Evolutionary conservation across 2,113 vertebrate species (phyloP), one percentile per base, ranked within the genome.

Genomic region (Xiphophorus couchianus): DNA sequence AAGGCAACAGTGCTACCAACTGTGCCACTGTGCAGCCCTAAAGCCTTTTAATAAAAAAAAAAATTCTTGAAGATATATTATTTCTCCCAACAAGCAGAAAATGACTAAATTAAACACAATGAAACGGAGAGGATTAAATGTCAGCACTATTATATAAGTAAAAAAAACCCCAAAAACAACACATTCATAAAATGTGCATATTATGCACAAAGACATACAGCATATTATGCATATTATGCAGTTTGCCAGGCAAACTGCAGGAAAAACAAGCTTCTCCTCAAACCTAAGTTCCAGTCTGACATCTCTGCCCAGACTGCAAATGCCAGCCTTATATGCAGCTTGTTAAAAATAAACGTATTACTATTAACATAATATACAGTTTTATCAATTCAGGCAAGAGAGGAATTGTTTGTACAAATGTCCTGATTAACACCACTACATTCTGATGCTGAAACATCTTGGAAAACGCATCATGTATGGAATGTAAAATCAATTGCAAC

Each of bases 401-500:
- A 62, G 25, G 17, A 83, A 69, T 30, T 80, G 70, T 71, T 48
- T 27, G 27, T 71, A 85, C 37, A 84, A 80, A 86, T 74, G 63
- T 66, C 77, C 66, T 73, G 33, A 85, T 89, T 76, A 86, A 79
- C 69, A 77, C 73, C 84, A 81, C 85, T 82, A 78, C 84, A 84
- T 86, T 81, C 85, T 69, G 63, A 68, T 87, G 65, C 69, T 83
- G 80, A 81, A 88, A 83, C 66, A 51, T 80, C 85, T 85, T 76
- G 85, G 78, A 90, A 89, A 89, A 81, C 73, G 77, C 71, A 54
- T 67, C 77, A 58, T 90, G 84, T 82, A 76, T 71, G 78, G 88
- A 92, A 90, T 80, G 62, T 77, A 77, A 88, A 90, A 92, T 91
- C 87, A 91, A 92, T 92, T 11, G 61, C 78, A 90, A 51, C 81